Evolutionary conservation across 2,888 invertebrate species (phyloP).

Genomic region (Meta bourneti): DNA sequence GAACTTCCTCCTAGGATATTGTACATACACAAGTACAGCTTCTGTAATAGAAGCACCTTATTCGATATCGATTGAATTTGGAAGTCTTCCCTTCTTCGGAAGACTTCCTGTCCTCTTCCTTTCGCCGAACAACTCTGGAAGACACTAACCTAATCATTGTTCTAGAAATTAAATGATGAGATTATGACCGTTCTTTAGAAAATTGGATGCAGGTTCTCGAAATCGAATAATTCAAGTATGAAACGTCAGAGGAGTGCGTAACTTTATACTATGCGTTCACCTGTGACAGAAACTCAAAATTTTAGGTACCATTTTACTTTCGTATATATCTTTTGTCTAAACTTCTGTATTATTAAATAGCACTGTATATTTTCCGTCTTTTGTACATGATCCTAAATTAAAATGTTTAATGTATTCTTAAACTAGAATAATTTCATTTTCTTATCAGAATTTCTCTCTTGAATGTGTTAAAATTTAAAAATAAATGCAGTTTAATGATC

Average conservation of each 20-base stretch:
- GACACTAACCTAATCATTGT: slow-evolving; percentile 32
- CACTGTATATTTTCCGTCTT: no score
- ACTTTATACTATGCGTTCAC: background rate
- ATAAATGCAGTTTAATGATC: no score
- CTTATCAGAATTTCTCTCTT: no score
- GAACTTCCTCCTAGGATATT: slow-evolving; percentile 17
- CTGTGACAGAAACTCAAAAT: background rate
- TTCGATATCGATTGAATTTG: slow-evolving; percentile 48
- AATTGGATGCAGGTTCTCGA: background rate
- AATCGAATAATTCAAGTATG: background rate
- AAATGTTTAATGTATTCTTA: no score
- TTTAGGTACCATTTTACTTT: background rate
- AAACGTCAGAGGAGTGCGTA: background rate
- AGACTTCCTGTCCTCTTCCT: background rate
- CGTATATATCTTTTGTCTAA: background rate
- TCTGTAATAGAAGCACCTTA: slow-evolving; percentile 11
- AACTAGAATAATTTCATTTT: no score
- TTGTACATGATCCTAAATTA: no score
- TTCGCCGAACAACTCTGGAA: background rate
- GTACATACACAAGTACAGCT: background rate
- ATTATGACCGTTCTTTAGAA: background rate
- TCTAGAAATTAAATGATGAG: slow-evolving; percentile 45
- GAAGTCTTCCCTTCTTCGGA: background rate
- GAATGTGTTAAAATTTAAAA: no score
- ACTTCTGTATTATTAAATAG: background rate